Evolutionary conservation across 2,113 vertebrate species (phyloP).

Genomic region (Cebidichthys violaceus): DNA sequence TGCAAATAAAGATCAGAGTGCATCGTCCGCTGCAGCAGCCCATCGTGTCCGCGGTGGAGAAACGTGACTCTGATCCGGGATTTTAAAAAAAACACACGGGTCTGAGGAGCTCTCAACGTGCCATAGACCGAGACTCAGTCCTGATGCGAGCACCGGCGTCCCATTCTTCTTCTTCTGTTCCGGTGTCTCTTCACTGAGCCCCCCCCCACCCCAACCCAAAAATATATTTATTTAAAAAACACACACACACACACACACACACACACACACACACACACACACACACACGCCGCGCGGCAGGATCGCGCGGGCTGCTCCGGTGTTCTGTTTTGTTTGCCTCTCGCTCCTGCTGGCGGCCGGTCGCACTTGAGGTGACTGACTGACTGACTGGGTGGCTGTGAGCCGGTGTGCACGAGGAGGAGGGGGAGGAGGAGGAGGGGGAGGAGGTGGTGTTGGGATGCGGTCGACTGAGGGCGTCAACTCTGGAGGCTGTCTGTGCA

Average conservation of each 20-base stretch:
- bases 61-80: conserved; percentile 40
- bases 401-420: conserved; percentile 56
- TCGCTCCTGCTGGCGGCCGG: conserved; percentile 32
- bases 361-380: conserved; percentile 58
- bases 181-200: not conserved
- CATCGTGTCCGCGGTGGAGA: conserved; percentile 78
- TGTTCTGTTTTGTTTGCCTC: conserved; percentile 6
- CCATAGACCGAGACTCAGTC: conserved; percentile 56
- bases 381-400: conserved; percentile 41
- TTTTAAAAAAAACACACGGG: not conserved
- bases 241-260: not conserved
- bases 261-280: not conserved
- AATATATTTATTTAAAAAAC: not conserved
- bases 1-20: conserved; percentile 89
- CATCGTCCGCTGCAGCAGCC: conserved; percentile 92
- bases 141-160: conserved; percentile 50
- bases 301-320: not conserved
- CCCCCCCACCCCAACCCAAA: not conserved
- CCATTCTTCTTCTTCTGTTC: conserved; percentile 66
- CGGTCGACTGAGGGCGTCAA: conserved; percentile 43
- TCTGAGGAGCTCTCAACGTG: conserved; percentile 51
- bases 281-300: not conserved
- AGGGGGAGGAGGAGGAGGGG: conserved; percentile 19
- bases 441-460: conserved; percentile 27
- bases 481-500: not conserved